phyloP scores from a whole-genome alignment of 2,888 invertebrate species.

The Lasioglossum figueresi region DNA sequence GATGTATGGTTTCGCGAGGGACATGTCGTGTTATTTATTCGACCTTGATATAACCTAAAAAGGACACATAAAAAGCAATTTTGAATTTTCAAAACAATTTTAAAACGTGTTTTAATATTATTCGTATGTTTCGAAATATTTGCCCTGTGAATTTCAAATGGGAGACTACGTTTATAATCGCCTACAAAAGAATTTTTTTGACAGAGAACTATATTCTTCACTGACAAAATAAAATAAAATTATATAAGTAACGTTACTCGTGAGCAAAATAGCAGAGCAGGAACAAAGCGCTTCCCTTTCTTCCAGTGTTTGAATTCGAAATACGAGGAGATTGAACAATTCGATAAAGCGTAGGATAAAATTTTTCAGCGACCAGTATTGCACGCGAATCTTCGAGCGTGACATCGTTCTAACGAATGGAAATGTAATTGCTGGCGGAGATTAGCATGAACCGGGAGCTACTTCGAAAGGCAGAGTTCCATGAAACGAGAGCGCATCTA shows the following conservation, averaged over 20 bases:
- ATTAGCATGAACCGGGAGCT: slow-evolving; percentile 61
- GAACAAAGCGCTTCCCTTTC: not conserved
- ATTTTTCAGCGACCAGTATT: not conserved
- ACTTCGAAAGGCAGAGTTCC: slow-evolving; percentile 59
- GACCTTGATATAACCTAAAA: too few relatives aligned
- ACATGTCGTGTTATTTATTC: too few relatives aligned
- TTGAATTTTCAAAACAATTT: too few relatives aligned
- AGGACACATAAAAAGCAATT: too few relatives aligned
- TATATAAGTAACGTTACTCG: not conserved
- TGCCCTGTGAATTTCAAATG: too few relatives aligned
- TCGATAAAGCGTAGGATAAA: not conserved
- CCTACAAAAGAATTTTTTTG: not conserved
- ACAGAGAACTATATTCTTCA: not conserved
- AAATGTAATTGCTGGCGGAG: slow-evolving; percentile 64
- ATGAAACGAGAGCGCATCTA: slow-evolving; percentile 72
- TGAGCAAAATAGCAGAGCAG: not conserved
- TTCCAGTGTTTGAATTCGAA: not conserved
- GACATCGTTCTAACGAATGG: slow-evolving; percentile 47
- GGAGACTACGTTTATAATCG: too few relatives aligned
- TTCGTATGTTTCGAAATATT: too few relatives aligned
- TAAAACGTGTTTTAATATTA: too few relatives aligned
- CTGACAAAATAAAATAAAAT: not conserved
- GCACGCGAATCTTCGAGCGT: slow-evolving; percentile 10
- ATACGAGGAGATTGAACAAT: too few relatives aligned
- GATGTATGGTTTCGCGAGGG: too few relatives aligned